Percentiles rank a stretch among this genome's conserved stretches.
phyloP scores from a whole-genome alignment of 2,797 vertebrate genomes.

The Acrocephalus scirpaceus region DNA sequence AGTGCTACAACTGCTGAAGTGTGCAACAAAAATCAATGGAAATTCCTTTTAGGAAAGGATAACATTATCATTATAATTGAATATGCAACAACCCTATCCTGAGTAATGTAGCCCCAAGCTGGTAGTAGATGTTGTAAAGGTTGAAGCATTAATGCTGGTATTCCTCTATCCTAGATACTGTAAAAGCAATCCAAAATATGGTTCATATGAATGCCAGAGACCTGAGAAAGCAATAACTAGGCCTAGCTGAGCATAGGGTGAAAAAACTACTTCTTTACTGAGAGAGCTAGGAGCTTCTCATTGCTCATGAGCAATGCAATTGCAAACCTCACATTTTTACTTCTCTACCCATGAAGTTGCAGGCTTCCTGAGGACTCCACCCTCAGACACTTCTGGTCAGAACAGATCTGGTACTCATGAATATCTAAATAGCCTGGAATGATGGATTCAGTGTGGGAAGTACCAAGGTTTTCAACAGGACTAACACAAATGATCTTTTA shows the following conservation, averaged over 20 bases:
- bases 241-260: background rate
- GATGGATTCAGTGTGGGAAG: background rate
- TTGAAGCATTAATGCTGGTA: background rate
- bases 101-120: background rate
- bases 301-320: background rate
- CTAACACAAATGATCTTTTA: background rate
- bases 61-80: background rate
- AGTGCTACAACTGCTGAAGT: background rate
- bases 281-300: background rate
- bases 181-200: background rate
- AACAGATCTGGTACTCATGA: background rate
- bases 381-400: background rate
- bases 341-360: background rate
- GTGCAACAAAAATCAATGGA: background rate
- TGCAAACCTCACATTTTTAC: background rate
- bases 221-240: background rate
- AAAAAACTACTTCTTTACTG: background rate
- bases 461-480: background rate
- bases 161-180: background rate
- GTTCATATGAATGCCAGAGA: background rate
- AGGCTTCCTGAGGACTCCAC: background rate
- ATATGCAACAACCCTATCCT: background rate
- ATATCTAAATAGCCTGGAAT: background rate
- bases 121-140: background rate
- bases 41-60: background rate